A percentile compares a stretch with the other conserved stretches of the same genome.
These are phyloP conservation scores for Zosterops pallidus DNA, from an alignment of 2,113 vertebrate genomes.

Conservation along the genomic window DNA sequence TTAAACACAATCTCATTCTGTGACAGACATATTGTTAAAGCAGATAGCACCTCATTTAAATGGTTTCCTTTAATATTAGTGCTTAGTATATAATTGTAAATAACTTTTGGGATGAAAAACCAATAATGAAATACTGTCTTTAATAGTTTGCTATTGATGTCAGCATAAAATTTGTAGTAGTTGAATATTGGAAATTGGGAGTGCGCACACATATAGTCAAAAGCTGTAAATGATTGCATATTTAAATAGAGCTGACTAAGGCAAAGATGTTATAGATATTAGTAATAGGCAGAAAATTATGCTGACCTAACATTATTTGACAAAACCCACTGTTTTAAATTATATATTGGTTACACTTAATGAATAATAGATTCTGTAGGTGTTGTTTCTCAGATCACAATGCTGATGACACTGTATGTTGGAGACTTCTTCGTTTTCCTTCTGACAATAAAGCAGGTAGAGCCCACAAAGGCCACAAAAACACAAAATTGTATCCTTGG, in stretches of 20 bases:
- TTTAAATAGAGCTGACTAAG: constrained; percentile 99
- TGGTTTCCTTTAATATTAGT: constrained; percentile 99
- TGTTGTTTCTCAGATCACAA: constrained; percentile 90
- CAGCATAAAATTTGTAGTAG: constrained; percentile 99
- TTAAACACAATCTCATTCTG: constrained; percentile 99
- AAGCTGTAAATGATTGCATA: constrained; percentile 99
- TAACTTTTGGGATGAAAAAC: constrained; percentile 99
- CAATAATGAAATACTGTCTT: constrained; percentile 99
- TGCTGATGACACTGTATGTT: constrained; percentile 85
- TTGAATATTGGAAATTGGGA: constrained; percentile 99
- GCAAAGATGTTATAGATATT: constrained; percentile 99
- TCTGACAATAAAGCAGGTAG: constrained; percentile 78
- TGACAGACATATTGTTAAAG: constrained; percentile 99
- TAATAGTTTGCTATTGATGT: constrained; percentile 99
- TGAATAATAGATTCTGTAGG: constrained; percentile 99
- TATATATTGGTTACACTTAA: constrained; percentile 99
- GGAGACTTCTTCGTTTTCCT: constrained; percentile 76
- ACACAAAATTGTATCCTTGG: not conserved
- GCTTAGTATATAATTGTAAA: constrained; percentile 99
- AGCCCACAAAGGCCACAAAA: constrained; percentile 1
- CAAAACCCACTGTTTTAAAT: constrained; percentile 99
- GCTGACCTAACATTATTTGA: constrained; percentile 99
- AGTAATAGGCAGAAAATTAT: constrained; percentile 99
- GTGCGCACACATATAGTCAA: constrained; percentile 94
- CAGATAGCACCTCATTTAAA: constrained; percentile 99